phyloP scores from a whole-genome alignment of 2,888 invertebrate species.

The Pyralis farinalis region DNA sequence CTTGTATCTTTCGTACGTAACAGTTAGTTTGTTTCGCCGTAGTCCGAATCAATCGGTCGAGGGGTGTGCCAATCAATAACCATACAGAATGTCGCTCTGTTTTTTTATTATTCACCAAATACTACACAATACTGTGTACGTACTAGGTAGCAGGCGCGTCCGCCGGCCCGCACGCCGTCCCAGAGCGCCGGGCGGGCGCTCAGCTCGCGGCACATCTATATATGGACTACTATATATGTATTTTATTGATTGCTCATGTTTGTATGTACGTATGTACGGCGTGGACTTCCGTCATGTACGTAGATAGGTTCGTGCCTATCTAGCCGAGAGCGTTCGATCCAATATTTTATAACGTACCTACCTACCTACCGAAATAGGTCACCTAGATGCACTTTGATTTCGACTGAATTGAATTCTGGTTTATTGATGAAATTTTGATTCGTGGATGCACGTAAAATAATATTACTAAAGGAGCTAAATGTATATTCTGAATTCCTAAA shows the following conservation, averaged over 20 bases:
- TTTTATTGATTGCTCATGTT: slow-evolving; percentile 50
- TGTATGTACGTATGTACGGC: slow-evolving; percentile 30
- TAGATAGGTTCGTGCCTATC: slow-evolving; percentile 25
- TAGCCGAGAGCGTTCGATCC: slow-evolving; percentile 27
- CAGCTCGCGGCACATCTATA: slow-evolving; percentile 17
- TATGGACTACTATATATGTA: slow-evolving; percentile 34
- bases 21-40: too few relatives aligned
- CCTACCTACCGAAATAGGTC: slow-evolving; percentile 9
- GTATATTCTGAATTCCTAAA: too few relatives aligned
- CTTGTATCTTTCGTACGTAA: too few relatives aligned
- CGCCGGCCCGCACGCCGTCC: slow-evolving; percentile 12
- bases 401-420: too few relatives aligned
- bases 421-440: too few relatives aligned
- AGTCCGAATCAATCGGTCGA: not conserved
- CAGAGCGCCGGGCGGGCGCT: slow-evolving; percentile 12
- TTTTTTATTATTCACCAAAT: slow-evolving; percentile 27
- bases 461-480: too few relatives aligned
- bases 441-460: too few relatives aligned
- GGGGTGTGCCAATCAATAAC: slow-evolving; percentile 6
- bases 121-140: too few relatives aligned
- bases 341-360: slow-evolving; percentile 35
- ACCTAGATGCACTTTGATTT: slow-evolving; percentile 2
- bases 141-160: too few relatives aligned
- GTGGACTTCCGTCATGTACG: slow-evolving; percentile 35
- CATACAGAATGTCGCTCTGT: slow-evolving; percentile 20